Conservation (phyloP, 2,888 invertebrate species). For the Tachina fera region DNA sequence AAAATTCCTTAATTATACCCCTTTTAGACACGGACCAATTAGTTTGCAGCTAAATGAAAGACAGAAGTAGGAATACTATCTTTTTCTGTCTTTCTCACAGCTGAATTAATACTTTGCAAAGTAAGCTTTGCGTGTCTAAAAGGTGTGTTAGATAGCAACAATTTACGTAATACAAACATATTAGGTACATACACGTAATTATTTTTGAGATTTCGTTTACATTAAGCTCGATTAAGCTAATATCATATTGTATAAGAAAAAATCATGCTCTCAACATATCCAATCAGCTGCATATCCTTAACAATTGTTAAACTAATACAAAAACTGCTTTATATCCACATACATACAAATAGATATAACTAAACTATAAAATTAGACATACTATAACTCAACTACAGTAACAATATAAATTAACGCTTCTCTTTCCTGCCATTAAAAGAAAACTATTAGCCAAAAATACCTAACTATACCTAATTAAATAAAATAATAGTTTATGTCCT, state of each 20-base stretch:
- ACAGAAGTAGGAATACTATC: too few relatives aligned
- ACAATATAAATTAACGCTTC: not conserved
- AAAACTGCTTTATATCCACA: constrained; percentile 47
- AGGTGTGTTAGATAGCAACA: constrained; percentile 9
- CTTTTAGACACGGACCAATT: too few relatives aligned
- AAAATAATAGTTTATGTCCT: constrained; percentile 15
- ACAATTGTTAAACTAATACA: constrained; percentile 44
- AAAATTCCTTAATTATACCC: constrained; percentile 1
- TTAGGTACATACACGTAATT: too few relatives aligned
- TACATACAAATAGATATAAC: not conserved
- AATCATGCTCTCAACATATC: constrained; percentile 66
- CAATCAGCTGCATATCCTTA: constrained; percentile 65
- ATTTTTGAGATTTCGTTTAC: not conserved
- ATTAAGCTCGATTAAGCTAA: not conserved
- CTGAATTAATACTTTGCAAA: too few relatives aligned
- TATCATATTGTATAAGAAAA: not conserved
- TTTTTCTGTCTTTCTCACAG: too few relatives aligned
- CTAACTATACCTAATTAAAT: constrained; percentile 6
- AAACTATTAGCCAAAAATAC: constrained; percentile 1
- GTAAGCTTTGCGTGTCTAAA: too few relatives aligned
- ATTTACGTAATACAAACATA: too few relatives aligned
- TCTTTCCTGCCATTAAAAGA: constrained; percentile 25
- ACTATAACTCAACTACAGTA: constrained; percentile 21
- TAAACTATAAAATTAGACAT: constrained; percentile 3
- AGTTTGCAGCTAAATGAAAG: too few relatives aligned